Percentiles rank a stretch among this genome's conserved stretches.
Evolutionary conservation across 2,888 invertebrate genomes (phyloP).

Genomic region (Polydrusus cervinus): DNA sequence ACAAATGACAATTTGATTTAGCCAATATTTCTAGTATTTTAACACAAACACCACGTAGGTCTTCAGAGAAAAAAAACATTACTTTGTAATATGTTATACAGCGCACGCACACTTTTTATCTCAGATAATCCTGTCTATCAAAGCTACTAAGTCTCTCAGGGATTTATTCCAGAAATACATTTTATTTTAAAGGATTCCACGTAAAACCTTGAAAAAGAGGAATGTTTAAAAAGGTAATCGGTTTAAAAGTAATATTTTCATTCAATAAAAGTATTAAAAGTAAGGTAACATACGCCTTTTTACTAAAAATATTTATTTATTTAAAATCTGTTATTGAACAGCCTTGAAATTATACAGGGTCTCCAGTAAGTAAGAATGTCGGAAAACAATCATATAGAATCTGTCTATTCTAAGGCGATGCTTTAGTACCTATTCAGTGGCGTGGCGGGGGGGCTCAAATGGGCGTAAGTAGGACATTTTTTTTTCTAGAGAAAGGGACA

Average conservation of each 20-base stretch:
- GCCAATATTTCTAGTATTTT: constrained; percentile 6
- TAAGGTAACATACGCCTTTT: too few relatives aligned
- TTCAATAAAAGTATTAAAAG: too few relatives aligned
- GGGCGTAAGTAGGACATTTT: too few relatives aligned
- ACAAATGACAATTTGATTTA: constrained; percentile 17
- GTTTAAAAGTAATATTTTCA: background rate
- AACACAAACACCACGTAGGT: constrained; percentile 26
- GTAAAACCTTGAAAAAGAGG: background rate
- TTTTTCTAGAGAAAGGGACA: too few relatives aligned
- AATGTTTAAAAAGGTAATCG: background rate
- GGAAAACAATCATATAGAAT: too few relatives aligned
- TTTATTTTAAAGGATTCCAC: constrained; percentile 23
- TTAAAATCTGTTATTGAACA: too few relatives aligned
- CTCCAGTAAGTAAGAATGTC: too few relatives aligned
- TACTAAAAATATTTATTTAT: too few relatives aligned
- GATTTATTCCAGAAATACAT: constrained; percentile 16
- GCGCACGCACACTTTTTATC: constrained; percentile 26
- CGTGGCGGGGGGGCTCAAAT: too few relatives aligned
- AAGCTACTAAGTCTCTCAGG: constrained; percentile 27
- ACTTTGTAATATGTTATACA: constrained; percentile 23
- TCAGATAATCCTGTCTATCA: constrained; percentile 31
- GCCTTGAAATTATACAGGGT: too few relatives aligned
- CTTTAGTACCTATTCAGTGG: too few relatives aligned
- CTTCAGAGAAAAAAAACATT: constrained; percentile 19
- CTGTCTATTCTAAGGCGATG: too few relatives aligned